phyloP scores from a whole-genome alignment of 2,113 vertebrate genomes.

The Eulemur macaco region DNA sequence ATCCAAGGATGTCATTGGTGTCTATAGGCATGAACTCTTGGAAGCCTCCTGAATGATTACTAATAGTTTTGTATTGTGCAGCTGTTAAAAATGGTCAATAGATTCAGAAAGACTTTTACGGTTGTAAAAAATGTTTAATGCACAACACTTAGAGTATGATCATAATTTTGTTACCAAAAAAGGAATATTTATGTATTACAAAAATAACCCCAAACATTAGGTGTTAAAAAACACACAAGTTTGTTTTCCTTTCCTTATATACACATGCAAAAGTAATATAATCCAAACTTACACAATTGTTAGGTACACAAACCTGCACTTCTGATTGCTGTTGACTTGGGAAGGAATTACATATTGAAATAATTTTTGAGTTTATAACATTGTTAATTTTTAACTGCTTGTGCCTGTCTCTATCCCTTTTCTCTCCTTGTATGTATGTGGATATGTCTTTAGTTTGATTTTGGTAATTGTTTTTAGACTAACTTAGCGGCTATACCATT shows the following conservation, averaged over 20 bases:
- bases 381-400: background rate
- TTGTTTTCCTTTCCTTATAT: background rate
- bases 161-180: background rate
- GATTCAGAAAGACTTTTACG: background rate
- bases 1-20: background rate
- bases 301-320: background rate
- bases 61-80: background rate
- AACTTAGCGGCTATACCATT: background rate
- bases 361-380: background rate
- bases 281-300: background rate
- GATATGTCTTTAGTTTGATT: background rate
- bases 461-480: background rate
- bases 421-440: background rate
- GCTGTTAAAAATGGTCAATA: background rate
- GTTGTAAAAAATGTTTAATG: background rate
- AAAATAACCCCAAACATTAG: background rate
- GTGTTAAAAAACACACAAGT: background rate
- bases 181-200: background rate
- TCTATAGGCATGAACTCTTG: background rate
- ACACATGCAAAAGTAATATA: background rate
- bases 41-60: background rate
- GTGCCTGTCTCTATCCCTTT: background rate
- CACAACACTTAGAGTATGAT: background rate
- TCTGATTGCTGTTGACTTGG: background rate
- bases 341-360: background rate